Conservation (phyloP, 2,797 vertebrate species). For the Holocentrus rufus region DNA sequence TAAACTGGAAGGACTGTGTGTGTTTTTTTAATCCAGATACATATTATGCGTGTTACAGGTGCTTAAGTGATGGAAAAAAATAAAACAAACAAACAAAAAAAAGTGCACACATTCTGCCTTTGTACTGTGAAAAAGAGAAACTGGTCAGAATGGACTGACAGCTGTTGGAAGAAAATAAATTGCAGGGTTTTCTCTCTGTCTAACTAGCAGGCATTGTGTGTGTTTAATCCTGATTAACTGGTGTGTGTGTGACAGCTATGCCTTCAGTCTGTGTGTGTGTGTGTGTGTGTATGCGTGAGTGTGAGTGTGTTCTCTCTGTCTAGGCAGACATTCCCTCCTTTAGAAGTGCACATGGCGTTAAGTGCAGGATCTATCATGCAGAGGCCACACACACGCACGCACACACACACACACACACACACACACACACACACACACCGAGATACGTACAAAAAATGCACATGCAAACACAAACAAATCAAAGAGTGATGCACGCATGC, state of each 20-base stretch:
- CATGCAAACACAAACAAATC: constrained; percentile 1
- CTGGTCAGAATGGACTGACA: constrained; percentile 32
- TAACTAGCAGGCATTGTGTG: constrained; percentile 20
- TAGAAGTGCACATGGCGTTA: constrained; percentile 6
- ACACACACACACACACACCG: not conserved
- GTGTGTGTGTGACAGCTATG: constrained; percentile 2
- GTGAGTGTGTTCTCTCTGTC: constrained; percentile 32
- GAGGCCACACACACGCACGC: not conserved
- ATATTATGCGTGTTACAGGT: not conserved
- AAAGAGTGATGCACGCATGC: not conserved
- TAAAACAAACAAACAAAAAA: too few relatives aligned
- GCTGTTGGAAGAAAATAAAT: not conserved
- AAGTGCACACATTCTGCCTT: not conserved
- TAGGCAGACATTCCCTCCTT: constrained; percentile 39
- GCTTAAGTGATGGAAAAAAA: too few relatives aligned
- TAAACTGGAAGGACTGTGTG: too few relatives aligned
- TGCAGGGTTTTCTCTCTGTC: constrained; percentile 35
- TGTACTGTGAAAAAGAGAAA: constrained; percentile 8
- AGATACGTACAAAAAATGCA: constrained; percentile 29
- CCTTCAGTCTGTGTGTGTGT: not conserved
- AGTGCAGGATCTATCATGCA: constrained; percentile 2
- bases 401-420: not conserved
- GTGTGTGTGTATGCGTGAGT: too few relatives aligned
- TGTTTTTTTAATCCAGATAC: too few relatives aligned
- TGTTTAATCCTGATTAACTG: constrained; percentile 45